A percentile compares a stretch with the other conserved stretches of the same genome.
phyloP scores from a whole-genome alignment of 2,113 vertebrate species.

The Corythoichthys intestinalis region DNA sequence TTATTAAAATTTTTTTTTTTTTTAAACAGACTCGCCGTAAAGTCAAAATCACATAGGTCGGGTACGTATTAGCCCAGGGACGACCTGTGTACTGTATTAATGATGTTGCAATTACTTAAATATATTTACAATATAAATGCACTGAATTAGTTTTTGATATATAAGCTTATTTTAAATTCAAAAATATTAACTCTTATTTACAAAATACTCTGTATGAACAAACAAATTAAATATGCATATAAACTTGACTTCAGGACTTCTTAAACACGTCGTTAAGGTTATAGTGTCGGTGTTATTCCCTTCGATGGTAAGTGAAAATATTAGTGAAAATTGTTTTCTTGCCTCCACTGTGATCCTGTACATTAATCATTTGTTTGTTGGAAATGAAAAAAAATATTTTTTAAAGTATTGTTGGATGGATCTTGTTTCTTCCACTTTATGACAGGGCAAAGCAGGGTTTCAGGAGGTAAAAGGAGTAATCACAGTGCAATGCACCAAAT shows the following conservation, averaged over 20 bases:
- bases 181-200: not conserved
- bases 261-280: not conserved
- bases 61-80: too few relatives aligned
- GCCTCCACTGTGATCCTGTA: not conserved
- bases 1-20: too few relatives aligned
- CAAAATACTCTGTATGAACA: not conserved
- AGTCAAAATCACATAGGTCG: too few relatives aligned
- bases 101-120: too few relatives aligned
- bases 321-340: not conserved
- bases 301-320: not conserved
- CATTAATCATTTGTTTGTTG: not conserved
- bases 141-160: too few relatives aligned
- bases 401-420: too few relatives aligned
- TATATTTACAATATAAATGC: too few relatives aligned
- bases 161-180: not conserved
- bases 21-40: too few relatives aligned
- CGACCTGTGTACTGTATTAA: too few relatives aligned
- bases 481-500: not conserved
- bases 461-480: not conserved
- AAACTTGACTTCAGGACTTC: not conserved
- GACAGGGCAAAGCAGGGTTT: not conserved
- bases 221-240: not conserved
- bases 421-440: conserved; percentile 4
- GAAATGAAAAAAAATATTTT: too few relatives aligned
- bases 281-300: not conserved